Base-by-base conservation (phyloP, 2,888 invertebrate species). In the Rugalucina vietnamica region DNA sequence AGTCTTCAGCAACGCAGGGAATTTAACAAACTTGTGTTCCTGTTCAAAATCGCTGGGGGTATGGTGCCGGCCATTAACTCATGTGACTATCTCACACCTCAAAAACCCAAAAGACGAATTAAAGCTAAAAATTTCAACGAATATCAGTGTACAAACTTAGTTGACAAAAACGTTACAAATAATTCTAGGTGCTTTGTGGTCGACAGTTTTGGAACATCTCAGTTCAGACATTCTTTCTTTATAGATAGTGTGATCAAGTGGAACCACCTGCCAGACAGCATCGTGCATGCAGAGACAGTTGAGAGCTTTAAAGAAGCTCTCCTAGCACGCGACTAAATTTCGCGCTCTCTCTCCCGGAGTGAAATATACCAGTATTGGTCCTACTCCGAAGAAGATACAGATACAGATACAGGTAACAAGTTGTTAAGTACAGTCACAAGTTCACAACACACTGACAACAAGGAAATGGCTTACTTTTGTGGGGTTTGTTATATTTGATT, bases 161-260 rank as follows among this genome's bases (percentile, higher is more conserved):
- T 60, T 5, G 60, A 60, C 4, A 60, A 29, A 29, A 27, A 29
- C 29, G 60, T 60, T 10, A 60, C 60, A 60, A 60, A 27, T 18
- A 60, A 60, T 18, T 60, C 29, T 27, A 24, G 60, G 60, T 60
- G 60, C 29, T 60, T 60, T 60, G 29, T 27, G 29, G 60, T 60
- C 5, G 27, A 24, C 4, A 29, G 29, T 60, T 60, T 18, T 60
- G 18, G 29, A 4, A 60, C 60, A 8, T 27, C 24, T 27, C 60
- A 60, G 60, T 60, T 27, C 60, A 60, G 29, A 60, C 24, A 60
- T 29, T 60, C 60, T 60, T n/a, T n/a, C n/a, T 60, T 60, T 54
- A 32, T 60, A 29, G 29, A 60, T 24, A 60, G 27, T 29, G 29
- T 54, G n/a, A 54, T 54, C 21, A 8, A 54, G 12, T 54, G 54